A percentile compares a stretch with the other conserved stretches of the same genome.
phyloP scores from a whole-genome alignment of 1,140 invertebrate species.

The Macrostomum lignano region DNA sequence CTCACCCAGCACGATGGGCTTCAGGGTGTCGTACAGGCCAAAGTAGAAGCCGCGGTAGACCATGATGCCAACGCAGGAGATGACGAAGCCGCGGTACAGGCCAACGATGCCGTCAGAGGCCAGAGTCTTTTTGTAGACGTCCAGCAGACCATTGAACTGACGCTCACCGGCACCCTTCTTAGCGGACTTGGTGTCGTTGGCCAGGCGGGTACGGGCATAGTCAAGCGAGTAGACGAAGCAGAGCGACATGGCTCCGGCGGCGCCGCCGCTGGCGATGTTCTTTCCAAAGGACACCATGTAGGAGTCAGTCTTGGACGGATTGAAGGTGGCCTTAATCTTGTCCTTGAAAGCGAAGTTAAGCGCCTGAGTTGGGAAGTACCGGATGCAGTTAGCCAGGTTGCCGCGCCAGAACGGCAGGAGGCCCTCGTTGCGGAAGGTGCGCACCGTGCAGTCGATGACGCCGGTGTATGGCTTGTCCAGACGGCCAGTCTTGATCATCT shows the following conservation, averaged over 20 bases:
- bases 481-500: conserved; percentile 26
- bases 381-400: conserved; percentile 51
- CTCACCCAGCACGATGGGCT: conserved; percentile 46
- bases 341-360: conserved; percentile 85
- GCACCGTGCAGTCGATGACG: conserved; percentile 25
- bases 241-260: conserved; percentile 64
- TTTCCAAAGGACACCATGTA: conserved; percentile 20
- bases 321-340: conserved; percentile 40
- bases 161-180: conserved; percentile 42
- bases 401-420: conserved; percentile 67
- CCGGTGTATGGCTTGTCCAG: conserved; percentile 26
- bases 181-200: conserved; percentile 29
- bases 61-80: conserved; percentile 38
- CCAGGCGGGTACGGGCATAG: conserved; percentile 57
- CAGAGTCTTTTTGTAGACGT: conserved; percentile 58
- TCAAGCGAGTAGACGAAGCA: conserved; percentile 79
- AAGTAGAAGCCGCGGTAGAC: conserved; percentile 55
- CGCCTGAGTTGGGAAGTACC: conserved; percentile 74
- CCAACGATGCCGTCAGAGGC: conserved; percentile 55
- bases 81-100: conserved; percentile 64
- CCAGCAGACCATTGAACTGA: conserved; percentile 54
- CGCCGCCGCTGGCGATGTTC: conserved; percentile 62
- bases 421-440: conserved; percentile 24
- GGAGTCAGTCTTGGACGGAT: conserved; percentile 14
- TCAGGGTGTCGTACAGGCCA: conserved; percentile 70